Base-by-base conservation (phyloP, 1,140 invertebrate genomes). In the Neelides sp. region DNA sequence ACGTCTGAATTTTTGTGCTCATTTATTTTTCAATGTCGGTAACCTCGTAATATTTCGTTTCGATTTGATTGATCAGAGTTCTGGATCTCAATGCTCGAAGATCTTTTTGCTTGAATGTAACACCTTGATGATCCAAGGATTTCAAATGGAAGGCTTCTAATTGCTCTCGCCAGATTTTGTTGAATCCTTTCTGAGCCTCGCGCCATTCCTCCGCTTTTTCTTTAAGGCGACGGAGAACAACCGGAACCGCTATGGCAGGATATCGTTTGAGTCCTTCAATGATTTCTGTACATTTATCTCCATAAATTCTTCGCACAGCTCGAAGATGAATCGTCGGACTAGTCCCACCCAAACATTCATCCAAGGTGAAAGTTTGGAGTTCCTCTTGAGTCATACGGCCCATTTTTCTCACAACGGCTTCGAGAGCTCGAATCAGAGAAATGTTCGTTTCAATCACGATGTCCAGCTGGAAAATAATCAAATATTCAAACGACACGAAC, bases 111-210 rank as follows among this genome's bases (percentile, higher is more conserved):
- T 98, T 98, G 66, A 99, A 98, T 65, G 92, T 94, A 55, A 96
- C 91, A 22, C 93, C 92, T 67, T 97, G 92, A 72, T 98, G 92
- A 72, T 99, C 95, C 5, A 98, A 69, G 10, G 91, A 96, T 66
- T 98, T 98, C 19, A 98, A 73, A 68, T 98, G 97, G 69, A 92
- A 96, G 67, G 95, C 96, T 68, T 98, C 93, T 66, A 95, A 95
- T 69, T 97, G 93, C 67, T 98, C 95, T 22, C 89, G 74, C 95
- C 95, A 99, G 40, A 93, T 80, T 69, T 93, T 92, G 69, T 98
- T 98, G 65, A 96, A 97, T 42, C 82, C 81, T 73, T 94, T 93
- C 66, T 97, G 91, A 1, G 91, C 87, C 69, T 96, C 90, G 62
- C 90, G 75, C 94, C 95, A 98, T 65, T 98, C 95, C 62, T 93